Percentiles rank a stretch among this genome's conserved stretches.
These are phyloP conservation scores for Pocillopora grandis DNA, from an alignment of 92 coral and sea anemone genomes.

Conservation along the genomic window DNA sequence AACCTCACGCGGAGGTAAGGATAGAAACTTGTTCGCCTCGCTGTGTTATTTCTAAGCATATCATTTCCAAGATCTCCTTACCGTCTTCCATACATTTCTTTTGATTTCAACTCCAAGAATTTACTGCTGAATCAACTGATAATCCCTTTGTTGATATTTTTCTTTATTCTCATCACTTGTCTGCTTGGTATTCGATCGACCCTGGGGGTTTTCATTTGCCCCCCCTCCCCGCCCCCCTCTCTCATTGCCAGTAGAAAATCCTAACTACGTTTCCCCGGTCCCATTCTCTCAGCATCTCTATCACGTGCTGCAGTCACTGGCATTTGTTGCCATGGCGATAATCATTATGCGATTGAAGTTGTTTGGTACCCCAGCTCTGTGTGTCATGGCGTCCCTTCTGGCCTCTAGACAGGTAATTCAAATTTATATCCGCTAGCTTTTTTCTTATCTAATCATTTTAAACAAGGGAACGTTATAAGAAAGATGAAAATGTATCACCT, in stretches of 20 bases:
- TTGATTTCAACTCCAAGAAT: too few relatives aligned
- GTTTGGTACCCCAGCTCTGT: constrained; percentile 95
- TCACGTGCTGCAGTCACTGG: constrained; percentile 90
- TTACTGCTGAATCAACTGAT: too few relatives aligned
- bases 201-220: too few relatives aligned
- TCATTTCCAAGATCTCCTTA: too few relatives aligned
- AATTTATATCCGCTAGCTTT: background rate
- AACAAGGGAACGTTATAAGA: too few relatives aligned
- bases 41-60: background rate
- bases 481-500: too few relatives aligned
- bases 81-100: too few relatives aligned
- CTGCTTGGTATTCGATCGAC: too few relatives aligned
- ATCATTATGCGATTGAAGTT: constrained; percentile 94
- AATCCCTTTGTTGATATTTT: too few relatives aligned
- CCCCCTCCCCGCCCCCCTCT: too few relatives aligned
- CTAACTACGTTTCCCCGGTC: background rate
- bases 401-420: constrained; percentile 89
- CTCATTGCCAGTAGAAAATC: background rate
- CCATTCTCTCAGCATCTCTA: constrained; percentile 67
- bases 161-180: too few relatives aligned
- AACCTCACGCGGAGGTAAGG: constrained; percentile 91
- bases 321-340: constrained; percentile 87
- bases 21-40: background rate
- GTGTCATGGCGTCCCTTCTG: constrained; percentile 85
- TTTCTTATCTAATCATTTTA: too few relatives aligned